Evolutionary conservation across 2,113 vertebrate genomes (phyloP), one percentile per base, ranked within the genome.

Genomic region (Calyptommatus sinebrachiatus): DNA sequence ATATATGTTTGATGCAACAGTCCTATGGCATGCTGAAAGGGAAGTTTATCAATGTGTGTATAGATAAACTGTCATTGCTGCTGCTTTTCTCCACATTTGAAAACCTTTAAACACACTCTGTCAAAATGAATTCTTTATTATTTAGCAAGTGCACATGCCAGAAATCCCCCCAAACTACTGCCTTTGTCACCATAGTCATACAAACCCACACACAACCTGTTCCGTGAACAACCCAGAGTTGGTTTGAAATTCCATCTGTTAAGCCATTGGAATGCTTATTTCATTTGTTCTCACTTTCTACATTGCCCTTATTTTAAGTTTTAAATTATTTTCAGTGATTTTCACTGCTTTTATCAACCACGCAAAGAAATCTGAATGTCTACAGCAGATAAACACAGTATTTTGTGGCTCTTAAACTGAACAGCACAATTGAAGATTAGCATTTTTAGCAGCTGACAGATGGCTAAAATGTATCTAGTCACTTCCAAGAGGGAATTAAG

Each of bases 121-220:
- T 67, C 28, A 69, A 81, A 46, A 18, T 68, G 35, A 31, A 75
- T 24, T 31, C 21, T 45, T 48, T 28, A 48, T 74, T 80, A 62
- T 68, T 80, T 67, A 46, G 16, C 45, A 24, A 48, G 18, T 68
- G 68, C 20, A 31, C n/a, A 50, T 76, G 65, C 53, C n/a, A 81
- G 53, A 76, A 75, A 76, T 62, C 70, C 53, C 53, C 50, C 9
- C 48, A 76, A 31, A 67, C 66, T 61, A 46, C 67, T 16, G 60
- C 53, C 67, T 76, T 26, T 74, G 50, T 24, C 65, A 76, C 35
- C 72, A 69, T 76, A 11, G 46, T 61, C 65, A 81, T 61, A 35
- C 4, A 81, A 81, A 75, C 79, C 79, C 65, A 75, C 50, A 69
- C 65, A 81, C 73, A 76, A 81, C 72, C 65, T 81, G 79, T 75